Conservation (phyloP, 2,797 vertebrate species). For the Phoeniculus purpureus region DNA sequence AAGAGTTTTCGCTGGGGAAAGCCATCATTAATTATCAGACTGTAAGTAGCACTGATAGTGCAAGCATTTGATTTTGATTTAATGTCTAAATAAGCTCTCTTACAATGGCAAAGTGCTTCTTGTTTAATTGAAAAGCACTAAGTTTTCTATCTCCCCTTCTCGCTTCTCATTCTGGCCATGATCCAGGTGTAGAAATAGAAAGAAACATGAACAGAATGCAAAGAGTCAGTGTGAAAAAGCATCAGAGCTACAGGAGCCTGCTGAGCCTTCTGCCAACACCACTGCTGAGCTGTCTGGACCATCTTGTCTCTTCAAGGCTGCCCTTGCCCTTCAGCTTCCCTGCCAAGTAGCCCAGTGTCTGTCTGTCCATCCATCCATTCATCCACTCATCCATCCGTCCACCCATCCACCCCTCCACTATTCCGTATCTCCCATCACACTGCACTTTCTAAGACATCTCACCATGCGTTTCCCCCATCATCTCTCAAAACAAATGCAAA, state of each 20-base stretch:
- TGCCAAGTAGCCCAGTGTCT: neutral
- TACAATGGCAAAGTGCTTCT: constrained; percentile 57
- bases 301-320: neutral
- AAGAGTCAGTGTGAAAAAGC: constrained; percentile 1
- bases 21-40: constrained; percentile 67
- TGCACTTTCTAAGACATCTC: rapidly evolving
- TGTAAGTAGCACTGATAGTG: constrained; percentile 52
- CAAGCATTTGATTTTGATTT: constrained; percentile 69
- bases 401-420: neutral
- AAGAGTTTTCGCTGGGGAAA: constrained; percentile 20
- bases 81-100: constrained; percentile 65
- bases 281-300: neutral
- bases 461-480: neutral
- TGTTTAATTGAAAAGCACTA: constrained; percentile 64
- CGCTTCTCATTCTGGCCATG: constrained; percentile 23
- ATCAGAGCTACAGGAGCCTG: neutral
- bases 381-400: neutral
- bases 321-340: neutral
- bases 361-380: neutral
- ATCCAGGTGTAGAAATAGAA: constrained; percentile 56
- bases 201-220: constrained; percentile 22
- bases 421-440: neutral
- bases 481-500: neutral
- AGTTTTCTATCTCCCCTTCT: constrained; percentile 32
- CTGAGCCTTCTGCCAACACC: constrained; percentile 19